phyloP scores from a whole-genome alignment of 1,140 invertebrate species.

The Caenorhabditis remanei region DNA sequence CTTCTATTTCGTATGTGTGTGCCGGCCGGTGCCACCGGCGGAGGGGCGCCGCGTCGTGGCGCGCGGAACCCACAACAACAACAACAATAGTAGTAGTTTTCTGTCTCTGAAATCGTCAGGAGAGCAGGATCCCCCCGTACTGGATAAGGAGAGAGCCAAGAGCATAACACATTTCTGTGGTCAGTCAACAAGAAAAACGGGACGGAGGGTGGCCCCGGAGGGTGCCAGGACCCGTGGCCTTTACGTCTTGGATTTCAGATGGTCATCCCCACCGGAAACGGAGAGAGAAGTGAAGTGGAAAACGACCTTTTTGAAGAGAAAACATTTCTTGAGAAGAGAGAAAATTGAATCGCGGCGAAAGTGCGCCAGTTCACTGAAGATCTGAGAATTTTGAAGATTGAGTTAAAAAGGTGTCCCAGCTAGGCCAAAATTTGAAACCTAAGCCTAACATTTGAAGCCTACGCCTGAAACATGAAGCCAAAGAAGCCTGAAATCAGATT shows the following conservation, averaged over 20 bases:
- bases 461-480: too few relatives aligned
- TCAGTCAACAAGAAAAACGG: constrained; percentile 26
- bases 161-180: background rate
- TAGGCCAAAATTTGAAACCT: too few relatives aligned
- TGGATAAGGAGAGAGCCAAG: constrained; percentile 1
- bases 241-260: constrained; percentile 2
- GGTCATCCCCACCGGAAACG: background rate
- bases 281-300: background rate
- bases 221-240: background rate
- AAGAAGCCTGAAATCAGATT: too few relatives aligned
- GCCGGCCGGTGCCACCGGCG: constrained; percentile 22
- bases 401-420: too few relatives aligned
- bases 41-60: background rate
- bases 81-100: background rate
- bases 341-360: too few relatives aligned
- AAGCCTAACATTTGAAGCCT: too few relatives aligned
- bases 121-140: background rate
- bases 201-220: background rate
- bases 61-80: constrained; percentile 48
- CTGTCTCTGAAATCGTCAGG: too few relatives aligned
- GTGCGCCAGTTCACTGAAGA: too few relatives aligned
- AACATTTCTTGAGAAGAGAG: too few relatives aligned
- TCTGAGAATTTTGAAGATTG: too few relatives aligned
- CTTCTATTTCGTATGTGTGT: background rate
- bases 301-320: too few relatives aligned